Conservation (phyloP, 2,113 vertebrate genomes). For the Cyprinodon variegatus region DNA sequence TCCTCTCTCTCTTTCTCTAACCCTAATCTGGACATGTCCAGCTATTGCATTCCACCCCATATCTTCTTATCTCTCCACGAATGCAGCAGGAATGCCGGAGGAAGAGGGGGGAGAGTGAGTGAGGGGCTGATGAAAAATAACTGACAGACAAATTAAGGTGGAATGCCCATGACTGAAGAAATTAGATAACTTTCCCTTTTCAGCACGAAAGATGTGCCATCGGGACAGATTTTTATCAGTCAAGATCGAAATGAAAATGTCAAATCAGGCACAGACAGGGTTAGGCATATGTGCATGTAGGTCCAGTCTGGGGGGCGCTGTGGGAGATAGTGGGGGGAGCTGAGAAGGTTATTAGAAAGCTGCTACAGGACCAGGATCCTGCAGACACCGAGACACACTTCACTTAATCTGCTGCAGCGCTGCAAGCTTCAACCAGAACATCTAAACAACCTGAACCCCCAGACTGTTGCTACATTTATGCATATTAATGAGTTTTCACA, state of each 20-base stretch:
- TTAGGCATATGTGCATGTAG: neutral
- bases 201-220: constrained; percentile 25
- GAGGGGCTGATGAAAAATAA: constrained; percentile 54
- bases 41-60: constrained; percentile 48
- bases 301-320: neutral
- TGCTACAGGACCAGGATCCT: too few species aligned
- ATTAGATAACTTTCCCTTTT: neutral
- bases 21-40: constrained; percentile 61
- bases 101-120: constrained; percentile 32
- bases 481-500: too few species aligned
- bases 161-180: constrained; percentile 43
- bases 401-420: neutral
- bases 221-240: constrained; percentile 20
- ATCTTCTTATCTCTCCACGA: constrained; percentile 63
- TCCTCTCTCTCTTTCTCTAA: neutral
- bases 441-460: too few species aligned
- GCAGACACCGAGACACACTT: neutral
- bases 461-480: too few species aligned
- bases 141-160: constrained; percentile 42
- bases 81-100: constrained; percentile 60
- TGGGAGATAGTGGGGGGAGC: neutral
- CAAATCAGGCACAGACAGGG: neutral
- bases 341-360: too few species aligned
- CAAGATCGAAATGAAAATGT: constrained; percentile 4
- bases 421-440: too few species aligned